Conservation (phyloP, 2,888 invertebrate species). For the Eulithis prunata region DNA sequence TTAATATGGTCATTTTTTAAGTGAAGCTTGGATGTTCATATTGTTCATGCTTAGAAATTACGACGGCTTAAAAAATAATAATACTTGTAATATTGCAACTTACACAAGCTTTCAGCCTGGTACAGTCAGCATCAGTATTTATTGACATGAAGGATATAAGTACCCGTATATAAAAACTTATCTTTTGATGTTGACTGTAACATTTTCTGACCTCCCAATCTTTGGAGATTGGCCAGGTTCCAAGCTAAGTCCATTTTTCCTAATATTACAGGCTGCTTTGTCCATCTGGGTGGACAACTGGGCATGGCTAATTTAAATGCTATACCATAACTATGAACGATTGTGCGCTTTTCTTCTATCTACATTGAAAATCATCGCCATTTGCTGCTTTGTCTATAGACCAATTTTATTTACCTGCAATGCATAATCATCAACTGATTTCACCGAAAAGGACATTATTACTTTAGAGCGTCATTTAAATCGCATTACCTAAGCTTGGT, state of each 20-base stretch:
- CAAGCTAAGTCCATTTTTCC: too few relatives aligned
- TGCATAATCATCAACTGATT: slow-evolving; percentile 42
- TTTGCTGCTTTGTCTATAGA: slow-evolving; percentile 5
- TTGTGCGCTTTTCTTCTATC: slow-evolving; percentile 23
- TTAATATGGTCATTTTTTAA: slow-evolving; percentile 5
- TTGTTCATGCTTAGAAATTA: slow-evolving; percentile 12
- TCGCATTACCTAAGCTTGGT: slow-evolving; percentile 36
- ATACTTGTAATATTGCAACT: neutral
- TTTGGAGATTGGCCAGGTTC: too few relatives aligned
- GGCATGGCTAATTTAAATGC: neutral
- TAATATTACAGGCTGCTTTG: neutral
- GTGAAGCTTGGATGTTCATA: slow-evolving; percentile 10
- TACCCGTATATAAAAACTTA: neutral
- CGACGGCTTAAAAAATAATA: neutral
- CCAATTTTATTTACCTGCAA: slow-evolving; percentile 36
- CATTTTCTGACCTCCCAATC: too few relatives aligned
- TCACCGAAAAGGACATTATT: slow-evolving; percentile 40
- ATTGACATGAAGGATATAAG: neutral
- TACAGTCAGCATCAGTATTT: neutral
- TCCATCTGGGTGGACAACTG: too few relatives aligned
- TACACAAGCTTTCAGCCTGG: neutral
- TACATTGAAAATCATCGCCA: slow-evolving; percentile 16
- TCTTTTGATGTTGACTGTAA: neutral
- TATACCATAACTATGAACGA: slow-evolving; percentile 7
- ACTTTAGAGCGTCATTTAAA: slow-evolving; percentile 26